A percentile compares a stretch with the other conserved stretches of the same genome.
Conservation (phyloP, 2,888 invertebrate species). For the Charanyca ferruginea region DNA sequence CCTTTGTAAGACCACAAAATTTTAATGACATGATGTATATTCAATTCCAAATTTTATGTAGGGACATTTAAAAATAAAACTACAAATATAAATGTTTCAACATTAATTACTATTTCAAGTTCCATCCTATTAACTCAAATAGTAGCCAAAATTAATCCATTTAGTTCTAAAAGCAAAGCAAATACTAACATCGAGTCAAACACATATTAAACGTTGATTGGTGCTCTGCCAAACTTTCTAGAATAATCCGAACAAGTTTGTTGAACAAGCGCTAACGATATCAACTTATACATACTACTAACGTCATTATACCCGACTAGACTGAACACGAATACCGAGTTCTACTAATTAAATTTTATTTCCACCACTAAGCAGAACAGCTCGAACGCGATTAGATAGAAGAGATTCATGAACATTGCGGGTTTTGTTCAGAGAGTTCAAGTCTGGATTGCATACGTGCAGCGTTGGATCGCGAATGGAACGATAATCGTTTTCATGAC, state of each 20-base stretch:
- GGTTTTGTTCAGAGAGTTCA: constrained; percentile 33
- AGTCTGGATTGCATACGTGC: constrained; percentile 34
- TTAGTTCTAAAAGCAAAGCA: constrained; percentile 27
- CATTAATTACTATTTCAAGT: neutral
- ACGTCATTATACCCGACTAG: constrained; percentile 49
- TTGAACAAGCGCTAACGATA: constrained; percentile 51
- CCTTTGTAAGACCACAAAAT: too few species aligned
- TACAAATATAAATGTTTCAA: too few species aligned
- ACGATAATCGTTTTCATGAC: constrained; percentile 43
- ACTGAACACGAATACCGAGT: constrained; percentile 56
- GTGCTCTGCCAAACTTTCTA: constrained; percentile 42
- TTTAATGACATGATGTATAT: too few species aligned
- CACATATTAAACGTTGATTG: constrained; percentile 47
- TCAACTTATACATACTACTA: constrained; percentile 56
- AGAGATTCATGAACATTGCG: constrained; percentile 40
- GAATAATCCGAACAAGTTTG: constrained; percentile 45
- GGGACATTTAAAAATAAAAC: too few species aligned
- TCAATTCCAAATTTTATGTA: too few species aligned
- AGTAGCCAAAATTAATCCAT: constrained; percentile 10
- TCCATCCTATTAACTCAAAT: constrained; percentile 1
- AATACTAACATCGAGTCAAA: constrained; percentile 31
- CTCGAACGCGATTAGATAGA: constrained; percentile 50
- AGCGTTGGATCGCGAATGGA: constrained; percentile 48
- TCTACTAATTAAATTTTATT: constrained; percentile 64
- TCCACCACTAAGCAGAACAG: constrained; percentile 39